Evolutionary conservation across 2,113 vertebrate genomes (phyloP).

Genomic region (Myrmecobius fasciatus): DNA sequence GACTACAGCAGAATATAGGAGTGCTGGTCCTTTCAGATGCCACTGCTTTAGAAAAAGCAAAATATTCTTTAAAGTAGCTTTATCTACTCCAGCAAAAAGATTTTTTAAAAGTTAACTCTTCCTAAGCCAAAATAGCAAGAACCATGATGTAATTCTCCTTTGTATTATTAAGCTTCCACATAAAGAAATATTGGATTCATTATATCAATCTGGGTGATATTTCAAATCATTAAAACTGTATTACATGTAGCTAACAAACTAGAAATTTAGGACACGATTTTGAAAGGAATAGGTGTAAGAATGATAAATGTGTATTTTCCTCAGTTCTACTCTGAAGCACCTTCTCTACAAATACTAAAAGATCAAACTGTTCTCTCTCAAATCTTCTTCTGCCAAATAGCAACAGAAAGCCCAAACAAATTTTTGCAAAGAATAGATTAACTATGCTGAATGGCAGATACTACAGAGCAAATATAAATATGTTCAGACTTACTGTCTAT

Average conservation of each 20-base stretch:
- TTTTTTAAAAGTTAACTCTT: background rate
- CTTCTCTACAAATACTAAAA: constrained; percentile 51
- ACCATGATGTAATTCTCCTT: constrained; percentile 19
- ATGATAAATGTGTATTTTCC: constrained; percentile 12
- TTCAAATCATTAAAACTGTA: background rate
- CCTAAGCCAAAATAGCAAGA: background rate
- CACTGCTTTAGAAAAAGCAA: background rate
- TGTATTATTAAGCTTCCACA: constrained; percentile 4
- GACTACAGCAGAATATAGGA: background rate
- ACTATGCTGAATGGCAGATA: background rate
- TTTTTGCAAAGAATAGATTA: background rate
- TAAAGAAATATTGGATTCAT: constrained; percentile 10
- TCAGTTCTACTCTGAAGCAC: background rate
- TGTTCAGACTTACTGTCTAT: background rate
- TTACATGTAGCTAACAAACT: constrained; percentile 1
- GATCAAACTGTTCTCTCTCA: constrained; percentile 37
- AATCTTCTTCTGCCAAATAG: constrained; percentile 14
- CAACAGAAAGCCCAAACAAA: constrained; percentile 16
- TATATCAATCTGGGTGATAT: constrained; percentile 7
- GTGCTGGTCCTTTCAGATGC: background rate
- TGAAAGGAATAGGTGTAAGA: background rate
- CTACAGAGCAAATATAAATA: background rate
- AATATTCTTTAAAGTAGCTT: background rate
- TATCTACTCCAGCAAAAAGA: background rate
- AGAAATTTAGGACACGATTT: background rate